Conservation (phyloP, 2,113 vertebrate genomes). For the Motacilla alba region DNA sequence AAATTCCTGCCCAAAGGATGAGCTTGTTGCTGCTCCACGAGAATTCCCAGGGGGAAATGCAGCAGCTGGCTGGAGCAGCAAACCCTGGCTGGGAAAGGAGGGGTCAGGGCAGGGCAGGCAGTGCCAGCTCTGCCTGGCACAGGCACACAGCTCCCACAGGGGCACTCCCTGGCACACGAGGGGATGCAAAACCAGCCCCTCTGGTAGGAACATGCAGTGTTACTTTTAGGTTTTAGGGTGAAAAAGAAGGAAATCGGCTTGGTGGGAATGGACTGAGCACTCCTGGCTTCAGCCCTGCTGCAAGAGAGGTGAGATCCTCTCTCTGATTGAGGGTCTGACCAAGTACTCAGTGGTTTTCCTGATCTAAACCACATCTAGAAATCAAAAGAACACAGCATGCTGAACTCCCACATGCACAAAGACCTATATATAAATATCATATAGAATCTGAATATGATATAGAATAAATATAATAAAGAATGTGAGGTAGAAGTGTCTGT, state of each 20-base stretch:
- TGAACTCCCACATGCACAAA: neutral
- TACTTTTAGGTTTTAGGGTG: neutral
- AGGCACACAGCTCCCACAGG: neutral
- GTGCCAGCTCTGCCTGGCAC: neutral
- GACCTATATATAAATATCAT: too few relatives aligned
- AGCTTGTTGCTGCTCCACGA: neutral
- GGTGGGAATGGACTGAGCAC: neutral
- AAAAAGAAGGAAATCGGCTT: neutral
- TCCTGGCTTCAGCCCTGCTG: neutral
- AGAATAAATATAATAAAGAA: neutral
- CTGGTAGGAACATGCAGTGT: rapidly evolving
- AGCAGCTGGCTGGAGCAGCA: neutral
- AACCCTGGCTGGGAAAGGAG: neutral
- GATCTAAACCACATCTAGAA: neutral
- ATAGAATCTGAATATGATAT: neutral
- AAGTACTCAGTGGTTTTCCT: neutral
- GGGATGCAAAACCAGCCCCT: neutral
- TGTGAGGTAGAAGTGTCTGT: neutral
- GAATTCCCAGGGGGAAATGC: neutral
- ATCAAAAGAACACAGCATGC: neutral
- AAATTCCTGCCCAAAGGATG: neutral
- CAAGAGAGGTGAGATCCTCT: rapidly evolving
- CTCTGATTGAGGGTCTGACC: neutral
- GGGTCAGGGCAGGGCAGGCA: neutral
- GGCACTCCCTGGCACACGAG: neutral